Evolutionary conservation across 2,888 invertebrate genomes (phyloP).

Genomic region (Parthenolecanium corni): DNA sequence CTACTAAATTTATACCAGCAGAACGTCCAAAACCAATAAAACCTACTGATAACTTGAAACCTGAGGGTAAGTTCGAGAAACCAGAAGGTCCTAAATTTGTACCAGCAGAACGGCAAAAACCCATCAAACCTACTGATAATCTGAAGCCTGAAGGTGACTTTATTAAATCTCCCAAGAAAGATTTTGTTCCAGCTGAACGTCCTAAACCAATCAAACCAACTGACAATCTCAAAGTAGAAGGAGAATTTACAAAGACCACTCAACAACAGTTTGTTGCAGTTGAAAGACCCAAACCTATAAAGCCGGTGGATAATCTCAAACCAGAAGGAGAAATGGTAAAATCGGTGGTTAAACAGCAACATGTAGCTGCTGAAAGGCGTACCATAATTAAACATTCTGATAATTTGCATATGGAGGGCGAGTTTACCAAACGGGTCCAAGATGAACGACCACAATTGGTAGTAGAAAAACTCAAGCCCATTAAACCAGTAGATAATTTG

Average conservation of each 20-base stretch:
- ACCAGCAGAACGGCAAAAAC: conserved; percentile 35
- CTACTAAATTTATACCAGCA: conserved; percentile 36
- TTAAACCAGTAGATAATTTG: conserved; percentile 43
- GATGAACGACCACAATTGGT: neutral
- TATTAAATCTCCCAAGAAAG: conserved; percentile 32
- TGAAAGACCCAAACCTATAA: conserved; percentile 39
- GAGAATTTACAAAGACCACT: conserved; percentile 37
- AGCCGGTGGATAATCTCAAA: conserved; percentile 38
- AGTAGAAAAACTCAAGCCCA: conserved; percentile 36
- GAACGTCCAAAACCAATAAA: conserved; percentile 33
- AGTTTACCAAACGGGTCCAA: conserved; percentile 43
- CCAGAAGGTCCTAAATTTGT: conserved; percentile 39
- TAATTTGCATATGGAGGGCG: conserved; percentile 53
- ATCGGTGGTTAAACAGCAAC: conserved; percentile 39
- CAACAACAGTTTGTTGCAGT: conserved; percentile 37
- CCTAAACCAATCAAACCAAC: conserved; percentile 35
- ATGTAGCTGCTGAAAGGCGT: conserved; percentile 44
- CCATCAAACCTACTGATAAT: conserved; percentile 38
- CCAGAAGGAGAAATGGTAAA: conserved; percentile 41
- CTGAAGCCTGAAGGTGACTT: conserved; percentile 45
- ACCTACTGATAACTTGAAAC: conserved; percentile 41
- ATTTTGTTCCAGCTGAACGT: conserved; percentile 42
- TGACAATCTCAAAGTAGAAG: conserved; percentile 38
- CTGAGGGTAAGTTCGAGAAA: conserved; percentile 47
- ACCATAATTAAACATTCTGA: conserved; percentile 45